Evolutionary conservation across 2,888 invertebrate genomes (phyloP), one percentile per base, ranked within the genome.

Genomic region (Neuroscelio doddi): DNA sequence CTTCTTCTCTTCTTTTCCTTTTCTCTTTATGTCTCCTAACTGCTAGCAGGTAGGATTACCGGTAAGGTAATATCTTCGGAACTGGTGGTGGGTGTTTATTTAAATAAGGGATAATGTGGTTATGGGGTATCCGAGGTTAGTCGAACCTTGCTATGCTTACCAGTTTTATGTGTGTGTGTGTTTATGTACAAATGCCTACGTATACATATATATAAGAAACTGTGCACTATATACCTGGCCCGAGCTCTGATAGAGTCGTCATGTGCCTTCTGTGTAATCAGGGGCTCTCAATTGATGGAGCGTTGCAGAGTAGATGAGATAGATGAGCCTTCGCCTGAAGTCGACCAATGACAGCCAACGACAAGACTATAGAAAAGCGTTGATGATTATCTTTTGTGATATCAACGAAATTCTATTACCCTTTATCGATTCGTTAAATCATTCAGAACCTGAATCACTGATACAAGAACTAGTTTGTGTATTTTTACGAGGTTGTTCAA

Each of bases 231-330:
- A 51, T 47, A 52, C 27, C 49, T 45, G 45, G 38, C 50, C 64
- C 56, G 59, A 39, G 59, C 73, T 62, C 68, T 69, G 75, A 79
- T 78, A 74, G 78, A 79, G 73, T 74, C 71, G 76, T 78, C 77
- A 76, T 75, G 69, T 62, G 71, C 70, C 71, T 74, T 39, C 66
- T 53, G 68, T 68, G 69, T 70, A 74, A 78, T 76, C 74, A 75
- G 74, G 69, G 73, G 71, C 73, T 77, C 75, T 74, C 74, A 76
- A 72, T 66, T 70, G 56, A 56, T 16, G 45, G 17, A 26, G 30
- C 42, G 27, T 44, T 50, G n/a, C 9, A 44, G 30, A 26, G n/a
- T 41, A 10, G n/a, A n/a, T n/a, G n/a, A n/a, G n/a, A n/a, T n/a
- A n/a, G n/a, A n/a, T n/a, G n/a, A n/a, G n/a, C n/a, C n/a, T n/a